A percentile compares a stretch with the other conserved stretches of the same genome.
Evolutionary conservation across 2,797 vertebrate genomes (phyloP).

Genomic region (Selene dorsalis): DNA sequence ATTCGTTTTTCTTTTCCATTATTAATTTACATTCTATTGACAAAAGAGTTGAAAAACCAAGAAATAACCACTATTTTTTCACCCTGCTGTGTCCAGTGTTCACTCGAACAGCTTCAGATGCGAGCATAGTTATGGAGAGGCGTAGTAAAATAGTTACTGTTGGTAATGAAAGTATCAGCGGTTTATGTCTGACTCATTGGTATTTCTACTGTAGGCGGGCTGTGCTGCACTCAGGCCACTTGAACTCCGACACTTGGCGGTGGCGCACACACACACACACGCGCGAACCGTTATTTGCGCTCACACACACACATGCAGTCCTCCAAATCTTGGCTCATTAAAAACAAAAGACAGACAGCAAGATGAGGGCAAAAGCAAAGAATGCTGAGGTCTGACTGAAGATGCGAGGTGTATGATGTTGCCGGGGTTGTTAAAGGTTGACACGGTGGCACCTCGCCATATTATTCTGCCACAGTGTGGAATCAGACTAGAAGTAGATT

Average conservation of each 20-base stretch:
- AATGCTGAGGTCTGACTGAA: constrained; percentile 46
- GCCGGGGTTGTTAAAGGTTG: constrained; percentile 57
- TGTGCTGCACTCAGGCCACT: constrained; percentile 51
- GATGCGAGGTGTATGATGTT: constrained; percentile 28
- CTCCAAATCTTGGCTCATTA: constrained; percentile 45
- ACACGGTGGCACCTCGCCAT: constrained; percentile 47
- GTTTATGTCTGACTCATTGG: constrained; percentile 55
- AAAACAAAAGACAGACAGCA: constrained; percentile 35
- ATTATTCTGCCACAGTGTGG: constrained; percentile 56
- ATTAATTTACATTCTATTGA: too few relatives aligned
- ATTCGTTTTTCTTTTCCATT: background rate
- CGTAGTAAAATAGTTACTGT: constrained; percentile 36
- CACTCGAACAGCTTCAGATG: background rate
- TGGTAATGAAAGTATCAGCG: constrained; percentile 29
- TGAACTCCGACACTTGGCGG: constrained; percentile 36
- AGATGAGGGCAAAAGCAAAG: constrained; percentile 42
- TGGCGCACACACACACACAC: constrained; percentile 18
- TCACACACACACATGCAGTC: background rate
- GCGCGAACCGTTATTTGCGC: background rate
- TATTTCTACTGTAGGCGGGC: constrained; percentile 57
- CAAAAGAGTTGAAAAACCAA: background rate
- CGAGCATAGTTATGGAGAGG: background rate
- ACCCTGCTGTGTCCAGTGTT: too few relatives aligned
- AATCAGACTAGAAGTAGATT: constrained; percentile 62
- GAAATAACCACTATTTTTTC: background rate